These are phyloP conservation scores for Pterocles burchelli DNA, from an alignment of 2,113 vertebrate species.

Conservation along the genomic window DNA sequence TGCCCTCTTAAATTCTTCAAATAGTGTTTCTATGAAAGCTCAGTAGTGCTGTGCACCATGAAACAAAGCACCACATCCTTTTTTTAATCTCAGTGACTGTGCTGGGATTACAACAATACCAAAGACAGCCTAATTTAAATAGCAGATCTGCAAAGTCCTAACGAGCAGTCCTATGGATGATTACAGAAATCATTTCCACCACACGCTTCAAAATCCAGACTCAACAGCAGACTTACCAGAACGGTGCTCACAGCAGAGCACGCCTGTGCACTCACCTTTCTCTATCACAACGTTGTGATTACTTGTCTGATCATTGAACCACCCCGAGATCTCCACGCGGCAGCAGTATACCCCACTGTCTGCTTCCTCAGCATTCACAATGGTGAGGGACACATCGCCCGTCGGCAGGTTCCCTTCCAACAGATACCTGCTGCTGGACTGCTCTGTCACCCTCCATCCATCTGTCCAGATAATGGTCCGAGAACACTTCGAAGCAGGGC, in stretches of 20 bases:
- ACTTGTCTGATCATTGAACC: conserved; percentile 76
- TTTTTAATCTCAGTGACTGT: not conserved
- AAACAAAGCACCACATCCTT: not conserved
- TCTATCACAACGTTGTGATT: conserved; percentile 17
- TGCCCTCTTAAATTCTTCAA: not conserved
- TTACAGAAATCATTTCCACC: not conserved
- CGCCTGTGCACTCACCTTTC: conserved; percentile 57
- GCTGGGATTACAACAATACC: not conserved
- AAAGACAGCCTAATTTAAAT: not conserved
- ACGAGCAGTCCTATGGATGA: not conserved
- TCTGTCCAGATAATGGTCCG: conserved; percentile 66
- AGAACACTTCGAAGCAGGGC: conserved; percentile 59
- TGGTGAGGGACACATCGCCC: conserved; percentile 81
- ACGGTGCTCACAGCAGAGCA: not conserved
- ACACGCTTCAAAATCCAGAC: not conserved
- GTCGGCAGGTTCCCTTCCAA: conserved; percentile 24
- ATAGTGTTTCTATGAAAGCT: not conserved
- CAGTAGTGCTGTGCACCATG: not conserved
- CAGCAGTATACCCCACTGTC: conserved; percentile 84
- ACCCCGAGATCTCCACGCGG: conserved; percentile 74
- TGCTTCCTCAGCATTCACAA: not conserved
- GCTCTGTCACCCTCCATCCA: not conserved
- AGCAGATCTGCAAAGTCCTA: not conserved
- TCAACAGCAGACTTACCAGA: not conserved
- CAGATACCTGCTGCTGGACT: conserved; percentile 43